Evolutionary conservation across 2,888 invertebrate species (phyloP), one percentile per base, ranked within the genome.

Genomic region (Coelinius sp.): DNA sequence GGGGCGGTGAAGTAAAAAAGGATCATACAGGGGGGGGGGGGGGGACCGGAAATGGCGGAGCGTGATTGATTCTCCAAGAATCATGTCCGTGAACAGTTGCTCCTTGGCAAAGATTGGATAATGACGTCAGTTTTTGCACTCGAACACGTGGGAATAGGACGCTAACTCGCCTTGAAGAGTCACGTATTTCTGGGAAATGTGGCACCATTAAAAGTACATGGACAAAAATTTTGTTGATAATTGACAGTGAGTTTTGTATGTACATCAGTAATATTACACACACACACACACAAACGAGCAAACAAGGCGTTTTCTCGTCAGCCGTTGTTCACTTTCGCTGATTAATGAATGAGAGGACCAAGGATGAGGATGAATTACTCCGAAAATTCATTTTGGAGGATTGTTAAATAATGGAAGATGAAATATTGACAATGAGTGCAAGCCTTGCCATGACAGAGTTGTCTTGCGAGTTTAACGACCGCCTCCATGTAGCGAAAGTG

Each of bases 11-110:
- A 41, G 63, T 56, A 35, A 68, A 71, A 41, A 69, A 66, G 44
- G 44, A 27, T 25, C 14, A 35, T 22, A 64, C 31, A 41, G 22
- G 63, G 41, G n/a, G n/a, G n/a, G n/a, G n/a, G n/a, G n/a, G n/a
- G n/a, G n/a, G n/a, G n/a, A n/a, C 75, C 75, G 75, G 73, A 77
- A 76, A 74, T 75, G 75, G 71, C 70, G 70, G 73, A 74, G 70
- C 63, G 73, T 76, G 70, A 78, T 79, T 75, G 75, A 78, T 76
- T 76, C 66, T 10, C 35, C 70, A 64, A 73, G 59, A 67, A 35
- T 71, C 35, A 62, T 62, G 63, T 68, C 49, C 35, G 62, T 27
- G 38, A 63, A 25, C 35, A 20, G 59, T 59, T 31, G 66, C 62
- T 49, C 35, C 12, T 68, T 63, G 44, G 46, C n/a, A 46, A 49